Base-by-base conservation (phyloP, 1,140 invertebrate species). In the Lucilia cuprina region DNA sequence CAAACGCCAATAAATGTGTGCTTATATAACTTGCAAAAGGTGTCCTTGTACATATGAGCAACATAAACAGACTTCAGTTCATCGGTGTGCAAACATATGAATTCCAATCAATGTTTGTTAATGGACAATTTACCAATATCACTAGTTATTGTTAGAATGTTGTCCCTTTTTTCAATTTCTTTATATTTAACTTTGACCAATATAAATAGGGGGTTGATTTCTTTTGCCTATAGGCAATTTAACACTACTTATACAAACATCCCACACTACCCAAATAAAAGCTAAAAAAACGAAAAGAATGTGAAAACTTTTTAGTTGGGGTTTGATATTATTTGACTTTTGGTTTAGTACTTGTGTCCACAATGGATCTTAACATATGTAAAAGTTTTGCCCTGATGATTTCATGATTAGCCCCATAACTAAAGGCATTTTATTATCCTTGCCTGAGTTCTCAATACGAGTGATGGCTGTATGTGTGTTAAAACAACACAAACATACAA, bases 31-130 rank as follows among this genome's bases (percentile, higher is more conserved):
- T 41, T 41, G 3, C 41, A 41, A 41, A 55, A 55, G 50, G 50
- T 55, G 50, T 55, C 17, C 17, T 13, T 30, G 25, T 30, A 30
- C 50, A 17, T 55, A 17, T 55, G 50, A 55, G 41, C 41, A 41
- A 7, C 50, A 55, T 55, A 55, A 55, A 55, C 50, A 55, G 12
- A 25, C 0, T 21, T 19, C 19, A 70, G 65, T 70, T 70, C n/a
- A 70, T 21, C 10, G 5, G 5, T 70, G 65, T 70, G 65, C 77
- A 80, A 80, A 80, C 77, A 50, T 80, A 19, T 80, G 25, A 80
- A 80, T 80, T 80, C 77, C 77, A 80, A 80, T 80, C 77, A 80
- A 80, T 80, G 77, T 80, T 80, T 80, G 25, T 80, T 80, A 80
- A 80, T 80, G 77, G 77, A 80, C 77, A 80, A 80, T 80, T 80